These are phyloP conservation scores for Margarornis squamiger DNA, from an alignment of 2,797 vertebrate genomes.

Conservation along the genomic window DNA sequence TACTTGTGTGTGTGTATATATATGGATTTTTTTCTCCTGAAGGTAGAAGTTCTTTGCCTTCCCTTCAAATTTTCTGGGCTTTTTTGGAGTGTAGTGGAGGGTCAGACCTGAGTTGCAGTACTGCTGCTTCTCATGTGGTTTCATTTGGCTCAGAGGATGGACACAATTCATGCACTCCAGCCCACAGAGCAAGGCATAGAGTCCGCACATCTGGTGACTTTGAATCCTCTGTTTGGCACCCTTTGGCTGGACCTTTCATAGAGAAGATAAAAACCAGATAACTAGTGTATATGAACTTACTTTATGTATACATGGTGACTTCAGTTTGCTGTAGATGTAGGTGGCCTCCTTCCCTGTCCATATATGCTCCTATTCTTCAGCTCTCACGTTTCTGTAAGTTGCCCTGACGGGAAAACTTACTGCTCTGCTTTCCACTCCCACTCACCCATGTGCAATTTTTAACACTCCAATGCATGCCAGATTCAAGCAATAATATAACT, in stretches of 20 bases:
- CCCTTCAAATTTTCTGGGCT: neutral
- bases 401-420: neutral
- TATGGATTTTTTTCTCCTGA: neutral
- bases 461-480: neutral
- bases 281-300: neutral
- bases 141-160: neutral
- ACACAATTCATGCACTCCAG: rapidly evolving
- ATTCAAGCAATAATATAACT: neutral
- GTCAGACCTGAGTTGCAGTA: neutral
- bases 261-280: neutral
- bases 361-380: neutral
- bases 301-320: neutral
- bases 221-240: neutral
- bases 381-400: neutral
- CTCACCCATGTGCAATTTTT: neutral
- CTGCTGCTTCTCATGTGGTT: neutral
- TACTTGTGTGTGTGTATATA: rapidly evolving
- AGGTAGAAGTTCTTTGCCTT: neutral
- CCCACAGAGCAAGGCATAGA: neutral
- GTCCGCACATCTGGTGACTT: neutral
- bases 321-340: neutral
- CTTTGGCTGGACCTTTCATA: neutral
- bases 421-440: neutral
- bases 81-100: neutral
- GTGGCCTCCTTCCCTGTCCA: neutral